A percentile compares a stretch with the other conserved stretches of the same genome.
These are phyloP conservation scores for Xiphorhynchus erythropygius DNA, from an alignment of 2,797 vertebrate genomes.

Conservation along the genomic window DNA sequence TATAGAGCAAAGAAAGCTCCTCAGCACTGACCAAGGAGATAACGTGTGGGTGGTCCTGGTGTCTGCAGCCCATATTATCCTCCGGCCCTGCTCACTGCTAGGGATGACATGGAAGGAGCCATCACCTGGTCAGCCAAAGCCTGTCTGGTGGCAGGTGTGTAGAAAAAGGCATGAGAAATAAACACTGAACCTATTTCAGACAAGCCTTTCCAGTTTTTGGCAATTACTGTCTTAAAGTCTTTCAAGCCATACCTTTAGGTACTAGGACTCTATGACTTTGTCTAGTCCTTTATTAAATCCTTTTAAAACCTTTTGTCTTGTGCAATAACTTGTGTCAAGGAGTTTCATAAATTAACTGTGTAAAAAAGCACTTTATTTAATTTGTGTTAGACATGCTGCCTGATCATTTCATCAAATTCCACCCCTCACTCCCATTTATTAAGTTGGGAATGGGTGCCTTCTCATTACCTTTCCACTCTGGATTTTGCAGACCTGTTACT, in stretches of 20 bases:
- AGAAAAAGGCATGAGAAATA: background rate
- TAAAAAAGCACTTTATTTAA: constrained; percentile 62
- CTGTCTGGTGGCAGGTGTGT: background rate
- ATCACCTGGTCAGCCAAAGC: background rate
- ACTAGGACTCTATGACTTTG: constrained; percentile 14
- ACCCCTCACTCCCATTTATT: background rate
- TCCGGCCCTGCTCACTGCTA: background rate
- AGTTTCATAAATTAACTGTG: constrained; percentile 44
- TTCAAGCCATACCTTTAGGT: background rate
- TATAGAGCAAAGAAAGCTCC: background rate
- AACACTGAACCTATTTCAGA: background rate
- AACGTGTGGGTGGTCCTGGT: accelerated
- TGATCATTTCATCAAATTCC: constrained; percentile 27
- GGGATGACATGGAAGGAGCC: accelerated
- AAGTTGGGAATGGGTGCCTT: background rate
- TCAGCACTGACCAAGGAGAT: background rate
- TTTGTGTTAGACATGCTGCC: constrained; percentile 37
- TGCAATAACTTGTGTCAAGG: constrained; percentile 26
- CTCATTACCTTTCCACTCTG: background rate
- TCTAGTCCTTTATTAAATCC: constrained; percentile 27
- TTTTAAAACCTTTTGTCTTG: constrained; percentile 13
- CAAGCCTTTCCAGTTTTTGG: background rate
- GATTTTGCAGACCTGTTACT: background rate
- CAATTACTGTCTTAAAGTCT: background rate
- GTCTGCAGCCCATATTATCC: background rate